A percentile compares a stretch with the other conserved stretches of the same genome.
Conservation (phyloP, 2,113 vertebrate species). For the Myrmophylax atrothorax region DNA sequence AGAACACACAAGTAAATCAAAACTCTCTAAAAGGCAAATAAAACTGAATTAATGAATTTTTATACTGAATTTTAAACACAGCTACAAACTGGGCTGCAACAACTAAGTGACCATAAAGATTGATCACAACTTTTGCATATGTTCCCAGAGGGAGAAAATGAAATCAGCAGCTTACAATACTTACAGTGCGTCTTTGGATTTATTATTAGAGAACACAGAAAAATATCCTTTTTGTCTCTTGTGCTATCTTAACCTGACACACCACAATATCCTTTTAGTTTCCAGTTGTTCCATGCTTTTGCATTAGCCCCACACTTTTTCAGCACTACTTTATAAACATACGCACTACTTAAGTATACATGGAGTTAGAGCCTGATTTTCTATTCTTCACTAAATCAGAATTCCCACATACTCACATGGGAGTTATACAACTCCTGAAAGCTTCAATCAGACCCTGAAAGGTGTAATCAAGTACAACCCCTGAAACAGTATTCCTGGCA, state of each 20-base stretch:
- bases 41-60: rapidly evolving
- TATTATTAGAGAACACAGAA: not conserved
- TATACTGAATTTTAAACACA: not conserved
- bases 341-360: not conserved
- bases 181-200: not conserved
- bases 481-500: not conserved
- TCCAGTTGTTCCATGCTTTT: not conserved
- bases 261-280: not conserved
- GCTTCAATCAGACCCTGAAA: conserved; percentile 19
- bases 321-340: not conserved
- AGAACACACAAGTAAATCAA: not conserved
- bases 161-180: not conserved
- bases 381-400: not conserved
- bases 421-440: not conserved
- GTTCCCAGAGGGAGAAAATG: not conserved
- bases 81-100: not conserved
- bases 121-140: not conserved
- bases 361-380: not conserved
- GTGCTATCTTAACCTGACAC: not conserved
- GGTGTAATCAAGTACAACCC: not conserved
- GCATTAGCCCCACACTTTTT: not conserved
- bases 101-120: not conserved
- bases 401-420: not conserved
- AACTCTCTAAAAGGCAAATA: not conserved
- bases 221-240: not conserved